A percentile compares a stretch with the other conserved stretches of the same genome.
phyloP scores from a whole-genome alignment of 1,140 invertebrate species.

The Aricia agestis region DNA sequence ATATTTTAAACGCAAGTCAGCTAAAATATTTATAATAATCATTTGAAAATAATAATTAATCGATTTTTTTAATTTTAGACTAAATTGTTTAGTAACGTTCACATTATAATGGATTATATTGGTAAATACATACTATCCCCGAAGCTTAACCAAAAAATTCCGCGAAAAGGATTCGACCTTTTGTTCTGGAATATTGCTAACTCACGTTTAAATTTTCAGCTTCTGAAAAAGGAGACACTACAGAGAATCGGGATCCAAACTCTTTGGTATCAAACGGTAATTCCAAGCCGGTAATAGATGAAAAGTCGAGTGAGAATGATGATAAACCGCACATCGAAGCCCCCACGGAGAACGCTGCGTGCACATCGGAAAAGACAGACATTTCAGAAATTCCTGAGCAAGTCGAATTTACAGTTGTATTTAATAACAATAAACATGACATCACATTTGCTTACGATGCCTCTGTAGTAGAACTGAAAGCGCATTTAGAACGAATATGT shows the following conservation, averaged over 20 bases:
- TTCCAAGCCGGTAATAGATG: constrained; percentile 49
- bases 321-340: constrained; percentile 54
- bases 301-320: constrained; percentile 46
- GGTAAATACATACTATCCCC: constrained; percentile 40
- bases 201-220: constrained; percentile 59
- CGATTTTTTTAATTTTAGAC: constrained; percentile 20
- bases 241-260: constrained; percentile 72
- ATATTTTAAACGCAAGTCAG: too few species aligned
- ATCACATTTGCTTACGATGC: constrained; percentile 85
- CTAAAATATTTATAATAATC: constrained; percentile 60
- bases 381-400: constrained; percentile 67
- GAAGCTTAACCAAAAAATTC: constrained; percentile 27
- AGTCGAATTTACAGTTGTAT: constrained; percentile 89
- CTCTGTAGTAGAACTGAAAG: constrained; percentile 82
- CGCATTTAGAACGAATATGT: constrained; percentile 84
- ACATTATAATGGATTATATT: constrained; percentile 58
- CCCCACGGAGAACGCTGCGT: constrained; percentile 48
- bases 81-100: constrained; percentile 17
- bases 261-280: constrained; percentile 57
- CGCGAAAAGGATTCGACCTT: constrained; percentile 48
- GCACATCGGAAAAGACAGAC: constrained; percentile 56
- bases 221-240: constrained; percentile 68
- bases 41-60: constrained; percentile 60
- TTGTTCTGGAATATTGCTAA: constrained; percentile 72
- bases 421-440: constrained; percentile 91